Conservation (phyloP, 2,113 vertebrate genomes). For the Gobio gobio region DNA sequence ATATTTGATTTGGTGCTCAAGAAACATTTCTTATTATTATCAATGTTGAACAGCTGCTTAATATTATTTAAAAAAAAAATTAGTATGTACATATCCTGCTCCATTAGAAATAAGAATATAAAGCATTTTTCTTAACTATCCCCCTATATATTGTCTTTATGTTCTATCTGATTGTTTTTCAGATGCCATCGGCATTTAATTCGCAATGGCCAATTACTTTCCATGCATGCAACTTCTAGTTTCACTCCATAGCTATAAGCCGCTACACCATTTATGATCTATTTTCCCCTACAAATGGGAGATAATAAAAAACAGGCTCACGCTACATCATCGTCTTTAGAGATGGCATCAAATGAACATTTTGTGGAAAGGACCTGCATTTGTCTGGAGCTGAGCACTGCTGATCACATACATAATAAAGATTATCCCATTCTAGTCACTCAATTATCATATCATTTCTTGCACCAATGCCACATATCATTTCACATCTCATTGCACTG, state of each 20-base stretch:
- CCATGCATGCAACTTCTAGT: slow-evolving; percentile 62
- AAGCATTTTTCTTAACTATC: not conserved
- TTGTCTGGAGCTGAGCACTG: not conserved
- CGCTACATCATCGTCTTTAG: not conserved
- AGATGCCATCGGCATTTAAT: slow-evolving; percentile 74
- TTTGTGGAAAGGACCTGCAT: slow-evolving; percentile 4
- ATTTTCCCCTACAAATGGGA: slow-evolving; percentile 3
- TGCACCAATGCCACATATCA: slow-evolving; percentile 20
- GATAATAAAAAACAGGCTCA: slow-evolving; percentile 15
- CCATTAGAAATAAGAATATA: not conserved
- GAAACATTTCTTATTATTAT: not conserved
- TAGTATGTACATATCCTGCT: not conserved
- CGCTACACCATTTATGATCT: not conserved
- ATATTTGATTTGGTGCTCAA: not conserved
- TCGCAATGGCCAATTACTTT: slow-evolving; percentile 60
- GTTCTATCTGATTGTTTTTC: slow-evolving; percentile 52
- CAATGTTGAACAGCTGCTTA: not conserved
- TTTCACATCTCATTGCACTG: slow-evolving; percentile 31
- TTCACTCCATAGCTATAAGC: slow-evolving; percentile 56
- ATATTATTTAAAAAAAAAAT: not conserved
- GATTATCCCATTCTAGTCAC: slow-evolving; percentile 9
- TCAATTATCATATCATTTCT: slow-evolving; percentile 26
- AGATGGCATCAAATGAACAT: not conserved
- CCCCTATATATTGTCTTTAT: not conserved
- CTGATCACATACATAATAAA: slow-evolving; percentile 3